phyloP scores from a whole-genome alignment of 1,140 invertebrate genomes.

The Plodia interpunctella region DNA sequence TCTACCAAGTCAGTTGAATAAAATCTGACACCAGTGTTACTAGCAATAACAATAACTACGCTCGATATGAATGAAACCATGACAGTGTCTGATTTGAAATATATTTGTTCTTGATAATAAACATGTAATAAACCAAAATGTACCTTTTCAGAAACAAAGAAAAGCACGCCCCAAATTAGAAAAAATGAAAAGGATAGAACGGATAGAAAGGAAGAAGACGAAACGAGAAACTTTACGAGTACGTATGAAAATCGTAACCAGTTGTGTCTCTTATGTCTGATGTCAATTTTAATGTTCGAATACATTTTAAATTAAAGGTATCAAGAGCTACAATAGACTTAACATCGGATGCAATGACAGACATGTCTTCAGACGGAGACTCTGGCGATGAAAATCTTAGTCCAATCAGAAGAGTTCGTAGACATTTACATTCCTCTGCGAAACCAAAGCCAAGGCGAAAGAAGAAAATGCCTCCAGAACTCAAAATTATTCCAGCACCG shows the following conservation, averaged over 20 bases:
- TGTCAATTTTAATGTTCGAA: neutral
- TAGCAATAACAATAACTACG: too few relatives aligned
- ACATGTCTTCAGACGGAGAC: slow-evolving; percentile 67
- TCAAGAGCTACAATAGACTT: slow-evolving; percentile 74
- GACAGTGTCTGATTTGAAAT: too few relatives aligned
- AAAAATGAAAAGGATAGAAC: slow-evolving; percentile 57
- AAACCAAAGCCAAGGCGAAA: slow-evolving; percentile 64
- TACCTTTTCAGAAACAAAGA: slow-evolving; percentile 49
- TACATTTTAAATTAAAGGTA: slow-evolving; percentile 45
- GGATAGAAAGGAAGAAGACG: slow-evolving; percentile 60
- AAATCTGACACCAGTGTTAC: too few relatives aligned
- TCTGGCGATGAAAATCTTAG: slow-evolving; percentile 66
- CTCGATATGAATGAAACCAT: too few relatives aligned
- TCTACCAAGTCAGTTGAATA: too few relatives aligned
- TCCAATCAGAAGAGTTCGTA: slow-evolving; percentile 65
- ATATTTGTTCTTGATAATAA: too few relatives aligned
- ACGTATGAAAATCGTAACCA: slow-evolving; percentile 24
- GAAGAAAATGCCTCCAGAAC: slow-evolving; percentile 78
- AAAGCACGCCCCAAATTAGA: slow-evolving; percentile 58
- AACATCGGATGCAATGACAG: slow-evolving; percentile 70
- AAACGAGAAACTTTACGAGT: slow-evolving; percentile 67
- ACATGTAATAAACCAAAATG: neutral
- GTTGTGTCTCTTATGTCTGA: neutral
- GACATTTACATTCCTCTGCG: slow-evolving; percentile 50
- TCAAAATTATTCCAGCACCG: slow-evolving; percentile 75